Evolutionary conservation across 1,140 invertebrate genomes (phyloP).

Genomic region (Chelonus insularis): DNA sequence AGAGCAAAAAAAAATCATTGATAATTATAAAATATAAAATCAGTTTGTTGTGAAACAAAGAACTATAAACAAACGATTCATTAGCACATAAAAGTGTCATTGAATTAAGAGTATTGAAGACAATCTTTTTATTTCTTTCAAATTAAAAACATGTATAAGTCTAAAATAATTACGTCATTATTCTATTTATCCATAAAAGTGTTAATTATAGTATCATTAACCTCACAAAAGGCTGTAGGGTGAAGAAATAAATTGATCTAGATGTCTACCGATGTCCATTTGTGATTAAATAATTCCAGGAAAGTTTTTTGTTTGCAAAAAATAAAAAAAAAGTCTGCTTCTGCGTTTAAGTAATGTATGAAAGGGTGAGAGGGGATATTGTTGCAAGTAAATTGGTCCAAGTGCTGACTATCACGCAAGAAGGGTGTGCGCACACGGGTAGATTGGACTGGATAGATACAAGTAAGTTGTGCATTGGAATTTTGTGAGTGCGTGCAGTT

Average conservation of each 20-base stretch:
- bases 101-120: too few species aligned
- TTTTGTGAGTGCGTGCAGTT: conserved; percentile 17
- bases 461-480: conserved; percentile 10
- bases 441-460: background rate
- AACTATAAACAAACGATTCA: too few species aligned
- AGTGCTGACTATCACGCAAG: background rate
- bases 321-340: background rate
- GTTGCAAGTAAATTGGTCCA: background rate
- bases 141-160: too few species aligned
- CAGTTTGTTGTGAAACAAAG: too few species aligned
- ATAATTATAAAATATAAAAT: too few species aligned
- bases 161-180: too few species aligned
- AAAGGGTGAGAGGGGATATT: background rate
- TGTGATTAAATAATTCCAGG: background rate
- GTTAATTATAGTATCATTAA: too few species aligned
- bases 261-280: background rate
- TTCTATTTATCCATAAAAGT: too few species aligned
- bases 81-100: too few species aligned
- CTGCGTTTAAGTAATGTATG: too few species aligned
- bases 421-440: background rate
- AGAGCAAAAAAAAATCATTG: too few species aligned
- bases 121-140: too few species aligned
- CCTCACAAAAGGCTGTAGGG: background rate
- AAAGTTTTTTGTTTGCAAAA: background rate
- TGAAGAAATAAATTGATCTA: background rate